Percentiles rank a stretch among this genome's conserved stretches.
Evolutionary conservation across 2,113 vertebrate genomes (phyloP).

Genomic region (Stictonetta naevosa): DNA sequence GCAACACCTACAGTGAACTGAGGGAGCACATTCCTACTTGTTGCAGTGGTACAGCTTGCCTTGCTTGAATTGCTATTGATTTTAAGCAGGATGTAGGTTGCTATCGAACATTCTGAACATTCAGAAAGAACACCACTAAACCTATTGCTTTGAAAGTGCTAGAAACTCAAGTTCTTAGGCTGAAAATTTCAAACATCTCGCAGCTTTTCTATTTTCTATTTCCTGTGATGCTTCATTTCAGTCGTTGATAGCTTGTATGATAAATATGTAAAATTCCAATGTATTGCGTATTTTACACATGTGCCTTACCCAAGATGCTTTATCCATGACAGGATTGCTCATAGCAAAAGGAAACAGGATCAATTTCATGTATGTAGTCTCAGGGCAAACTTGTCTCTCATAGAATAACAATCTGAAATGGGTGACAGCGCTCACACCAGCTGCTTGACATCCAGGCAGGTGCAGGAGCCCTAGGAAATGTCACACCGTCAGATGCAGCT

Average conservation of each 20-base stretch:
- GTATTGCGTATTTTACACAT: not conserved
- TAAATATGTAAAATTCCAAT: not conserved
- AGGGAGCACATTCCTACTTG: not conserved
- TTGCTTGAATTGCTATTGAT: constrained; percentile 60
- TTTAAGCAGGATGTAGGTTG: constrained; percentile 25
- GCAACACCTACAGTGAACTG: not conserved
- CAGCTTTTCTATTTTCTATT: not conserved
- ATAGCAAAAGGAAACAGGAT: constrained; percentile 53
- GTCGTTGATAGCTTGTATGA: not conserved
- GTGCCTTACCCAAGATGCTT: not conserved
- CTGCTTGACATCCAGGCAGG: constrained; percentile 75
- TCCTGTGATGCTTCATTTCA: not conserved
- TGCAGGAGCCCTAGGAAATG: constrained; percentile 77
- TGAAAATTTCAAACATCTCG: not conserved
- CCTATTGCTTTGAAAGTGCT: not conserved
- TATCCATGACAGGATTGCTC: not conserved
- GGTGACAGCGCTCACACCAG: constrained; percentile 68
- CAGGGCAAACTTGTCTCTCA: constrained; percentile 57
- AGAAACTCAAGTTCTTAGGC: not conserved
- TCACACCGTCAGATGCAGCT: constrained; percentile 69
- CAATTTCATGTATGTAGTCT: constrained; percentile 53
- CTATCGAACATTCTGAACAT: constrained; percentile 35
- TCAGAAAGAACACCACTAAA: not conserved
- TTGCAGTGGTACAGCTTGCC: constrained; percentile 27
- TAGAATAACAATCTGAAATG: constrained; percentile 49